phyloP scores from a whole-genome alignment of 2,888 invertebrate genomes.

The Parnassius orleans region DNA sequence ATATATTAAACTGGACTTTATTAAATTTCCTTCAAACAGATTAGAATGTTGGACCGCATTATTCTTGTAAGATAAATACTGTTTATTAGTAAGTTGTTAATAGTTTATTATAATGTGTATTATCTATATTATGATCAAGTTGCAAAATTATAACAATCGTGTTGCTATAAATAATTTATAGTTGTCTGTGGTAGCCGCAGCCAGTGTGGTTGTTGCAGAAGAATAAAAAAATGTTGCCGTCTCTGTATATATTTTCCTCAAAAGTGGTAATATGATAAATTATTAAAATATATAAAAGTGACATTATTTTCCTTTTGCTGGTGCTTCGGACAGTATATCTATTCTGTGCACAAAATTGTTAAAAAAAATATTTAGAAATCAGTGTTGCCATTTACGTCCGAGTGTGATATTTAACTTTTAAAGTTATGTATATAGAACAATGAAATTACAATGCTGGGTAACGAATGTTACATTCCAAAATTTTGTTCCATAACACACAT shows the following conservation, averaged over 20 bases:
- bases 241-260: conserved; percentile 61
- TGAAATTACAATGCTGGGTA: conserved; percentile 22
- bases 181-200: conserved; percentile 37
- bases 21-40: conserved; percentile 11
- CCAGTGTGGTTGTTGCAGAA: conserved; percentile 35
- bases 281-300: conserved; percentile 48
- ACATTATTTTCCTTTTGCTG: conserved; percentile 45
- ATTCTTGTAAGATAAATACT: conserved; percentile 72
- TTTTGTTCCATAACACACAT: conserved; percentile 32
- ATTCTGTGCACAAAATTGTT: conserved; percentile 59
- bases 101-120: conserved; percentile 72
- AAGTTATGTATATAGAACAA: conserved; percentile 25
- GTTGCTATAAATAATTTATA: conserved; percentile 43
- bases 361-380: conserved; percentile 38
- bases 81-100: conserved; percentile 78
- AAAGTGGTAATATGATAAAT: conserved; percentile 41
- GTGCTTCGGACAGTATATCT: conserved; percentile 46
- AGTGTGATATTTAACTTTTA: conserved; percentile 32
- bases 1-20: too few relatives aligned
- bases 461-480: conserved; percentile 69
- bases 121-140: conserved; percentile 68
- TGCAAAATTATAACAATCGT: conserved; percentile 63
- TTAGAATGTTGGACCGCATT: conserved; percentile 42
- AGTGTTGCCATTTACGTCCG: conserved; percentile 27
- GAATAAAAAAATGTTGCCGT: conserved; percentile 44